A percentile compares a stretch with the other conserved stretches of the same genome.
These are phyloP conservation scores for Anoncus sp. DNA, from an alignment of 2,888 invertebrate genomes.

Conservation along the genomic window DNA sequence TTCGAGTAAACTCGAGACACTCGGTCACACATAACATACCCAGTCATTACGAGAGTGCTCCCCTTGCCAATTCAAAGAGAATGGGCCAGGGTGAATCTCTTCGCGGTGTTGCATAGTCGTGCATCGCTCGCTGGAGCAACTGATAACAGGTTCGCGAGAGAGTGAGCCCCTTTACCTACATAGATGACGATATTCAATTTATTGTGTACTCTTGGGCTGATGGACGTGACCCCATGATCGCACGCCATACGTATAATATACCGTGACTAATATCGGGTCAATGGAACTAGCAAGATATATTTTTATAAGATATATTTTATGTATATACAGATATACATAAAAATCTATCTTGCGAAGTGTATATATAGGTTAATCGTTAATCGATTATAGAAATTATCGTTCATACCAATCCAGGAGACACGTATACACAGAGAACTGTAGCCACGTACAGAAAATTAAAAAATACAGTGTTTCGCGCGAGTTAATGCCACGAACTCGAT, in stretches of 20 bases:
- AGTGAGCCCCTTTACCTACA: slow-evolving; percentile 26
- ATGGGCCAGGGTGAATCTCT: slow-evolving; percentile 41
- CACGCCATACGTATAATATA: neutral
- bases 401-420: neutral
- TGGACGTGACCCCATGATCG: slow-evolving; percentile 54
- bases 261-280: slow-evolving; percentile 9
- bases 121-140: slow-evolving; percentile 34
- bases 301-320: too few relatives aligned
- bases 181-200: neutral
- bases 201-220: slow-evolving; percentile 35
- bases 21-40: slow-evolving; percentile 27
- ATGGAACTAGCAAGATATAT: too few relatives aligned
- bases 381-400: slow-evolving; percentile 19
- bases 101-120: slow-evolving; percentile 34
- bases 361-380: slow-evolving; percentile 19
- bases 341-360: too few relatives aligned
- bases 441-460: neutral
- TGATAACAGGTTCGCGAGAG: slow-evolving; percentile 50
- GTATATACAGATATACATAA: too few relatives aligned
- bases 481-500: slow-evolving; percentile 1
- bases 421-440: neutral
- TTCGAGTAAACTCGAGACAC: slow-evolving; percentile 41
- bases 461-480: slow-evolving; percentile 1
- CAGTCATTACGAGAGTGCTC: slow-evolving; percentile 46
- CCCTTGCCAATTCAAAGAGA: slow-evolving; percentile 33